Evolutionary conservation across 2,113 vertebrate genomes (phyloP).

Genomic region (Brachyhypopomus gauderio): DNA sequence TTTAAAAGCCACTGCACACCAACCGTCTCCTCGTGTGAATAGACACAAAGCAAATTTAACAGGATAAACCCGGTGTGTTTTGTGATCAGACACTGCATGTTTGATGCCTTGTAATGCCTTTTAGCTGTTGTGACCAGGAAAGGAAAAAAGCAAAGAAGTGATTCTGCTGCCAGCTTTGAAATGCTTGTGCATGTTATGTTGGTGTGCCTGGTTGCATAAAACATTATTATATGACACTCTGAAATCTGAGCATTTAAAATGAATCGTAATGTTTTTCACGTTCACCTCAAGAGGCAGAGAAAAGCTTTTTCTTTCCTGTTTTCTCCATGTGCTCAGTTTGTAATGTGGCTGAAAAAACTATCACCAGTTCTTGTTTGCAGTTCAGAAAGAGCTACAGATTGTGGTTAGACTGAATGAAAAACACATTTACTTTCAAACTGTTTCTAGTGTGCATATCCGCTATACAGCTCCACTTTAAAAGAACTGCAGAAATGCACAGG

Average conservation of each 20-base stretch:
- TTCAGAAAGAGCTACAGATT: not conserved
- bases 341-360: not conserved
- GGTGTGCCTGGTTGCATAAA: too few species aligned
- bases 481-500: not conserved
- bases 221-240: too few species aligned
- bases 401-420: not conserved
- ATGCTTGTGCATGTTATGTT: too few species aligned
- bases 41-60: constrained; percentile 10
- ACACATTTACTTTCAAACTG: not conserved
- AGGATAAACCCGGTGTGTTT: not conserved
- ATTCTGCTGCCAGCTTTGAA: too few species aligned
- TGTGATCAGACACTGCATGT: not conserved
- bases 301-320: too few species aligned
- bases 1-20: constrained; percentile 69
- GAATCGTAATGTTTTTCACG: too few species aligned
- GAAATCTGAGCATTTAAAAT: too few species aligned
- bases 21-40: constrained; percentile 44
- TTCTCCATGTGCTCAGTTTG: too few species aligned
- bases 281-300: too few species aligned
- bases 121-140: too few species aligned
- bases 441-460: not conserved
- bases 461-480: not conserved
- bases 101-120: not conserved
- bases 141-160: too few species aligned
- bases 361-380: not conserved